Percentiles rank a stretch among this genome's conserved stretches.
Conservation (phyloP, 2,797 vertebrate species). For the Intellagama lesueurii region DNA sequence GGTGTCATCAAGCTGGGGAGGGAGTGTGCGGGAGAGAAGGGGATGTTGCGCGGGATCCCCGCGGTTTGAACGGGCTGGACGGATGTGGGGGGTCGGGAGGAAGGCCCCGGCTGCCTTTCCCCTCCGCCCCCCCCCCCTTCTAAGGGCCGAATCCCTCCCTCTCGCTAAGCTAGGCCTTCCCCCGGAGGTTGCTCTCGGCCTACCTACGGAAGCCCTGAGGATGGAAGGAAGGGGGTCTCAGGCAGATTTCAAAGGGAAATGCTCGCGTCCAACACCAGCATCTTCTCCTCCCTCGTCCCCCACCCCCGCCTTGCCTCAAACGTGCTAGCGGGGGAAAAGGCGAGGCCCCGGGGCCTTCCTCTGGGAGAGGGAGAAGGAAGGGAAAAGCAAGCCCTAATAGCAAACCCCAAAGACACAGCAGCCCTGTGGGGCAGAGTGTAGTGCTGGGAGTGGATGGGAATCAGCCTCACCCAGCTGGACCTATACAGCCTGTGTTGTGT, state of each 20-base stretch:
- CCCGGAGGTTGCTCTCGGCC: conserved; percentile 57
- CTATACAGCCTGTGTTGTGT: not conserved
- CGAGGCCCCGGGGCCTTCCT: conserved; percentile 30
- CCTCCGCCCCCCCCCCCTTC: conserved; percentile 34
- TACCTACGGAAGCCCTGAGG: conserved; percentile 42
- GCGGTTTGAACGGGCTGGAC: conserved; percentile 1
- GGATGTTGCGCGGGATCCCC: not conserved
- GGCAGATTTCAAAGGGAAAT: not conserved
- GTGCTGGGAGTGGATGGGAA: conserved; percentile 22
- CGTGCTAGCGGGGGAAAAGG: not conserved
- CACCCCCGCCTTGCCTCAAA: conserved; percentile 19
- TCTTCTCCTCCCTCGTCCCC: not conserved
- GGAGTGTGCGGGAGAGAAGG: too few species aligned
- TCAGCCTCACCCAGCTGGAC: not conserved
- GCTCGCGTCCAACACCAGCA: not conserved
- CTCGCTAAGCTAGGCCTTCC: conserved; percentile 55
- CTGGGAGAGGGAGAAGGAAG: not conserved
- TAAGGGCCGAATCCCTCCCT: conserved; percentile 75
- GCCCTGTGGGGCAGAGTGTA: too few species aligned
- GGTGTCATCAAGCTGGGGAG: conserved; percentile 7
- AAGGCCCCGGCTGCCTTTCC: conserved; percentile 63
- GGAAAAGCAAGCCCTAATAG: not conserved
- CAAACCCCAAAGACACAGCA: conserved; percentile 10
- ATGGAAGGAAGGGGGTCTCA: fast-evolving
- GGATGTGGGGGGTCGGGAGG: conserved; percentile 52